These are phyloP conservation scores for Suncus etruscus DNA, from an alignment of 2,113 vertebrate genomes.

Conservation along the genomic window DNA sequence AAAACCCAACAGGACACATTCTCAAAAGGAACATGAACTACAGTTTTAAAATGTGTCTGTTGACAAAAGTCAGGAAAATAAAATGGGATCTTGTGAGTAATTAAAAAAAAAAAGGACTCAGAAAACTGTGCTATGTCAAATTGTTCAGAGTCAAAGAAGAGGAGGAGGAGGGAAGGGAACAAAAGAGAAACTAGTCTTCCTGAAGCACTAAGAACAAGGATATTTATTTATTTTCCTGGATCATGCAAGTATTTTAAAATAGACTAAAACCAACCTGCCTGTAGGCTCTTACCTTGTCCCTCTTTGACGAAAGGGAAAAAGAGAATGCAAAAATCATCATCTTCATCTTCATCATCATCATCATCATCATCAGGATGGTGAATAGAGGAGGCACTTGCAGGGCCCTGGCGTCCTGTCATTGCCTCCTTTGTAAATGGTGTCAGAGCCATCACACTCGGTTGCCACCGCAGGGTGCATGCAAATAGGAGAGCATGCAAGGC, in stretches of 20 bases:
- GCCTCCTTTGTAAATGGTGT: slow-evolving; percentile 59
- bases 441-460: slow-evolving; percentile 59
- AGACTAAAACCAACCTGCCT: background rate
- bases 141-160: slow-evolving; percentile 7
- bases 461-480: slow-evolving; percentile 79
- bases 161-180: background rate
- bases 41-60: slow-evolving; percentile 49
- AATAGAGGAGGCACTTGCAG: slow-evolving; percentile 66
- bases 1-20: slow-evolving; percentile 36
- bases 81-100: background rate
- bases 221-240: slow-evolving; percentile 13
- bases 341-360: too few species aligned
- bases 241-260: slow-evolving; percentile 12
- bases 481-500: slow-evolving; percentile 54
- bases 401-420: slow-evolving; percentile 64
- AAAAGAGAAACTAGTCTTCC: background rate
- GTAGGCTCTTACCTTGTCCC: slow-evolving; percentile 36
- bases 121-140: slow-evolving; percentile 6
- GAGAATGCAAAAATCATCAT: background rate
- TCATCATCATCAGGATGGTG: slow-evolving; percentile 50
- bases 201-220: background rate
- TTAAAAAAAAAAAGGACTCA: slow-evolving; percentile 30
- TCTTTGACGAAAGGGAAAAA: slow-evolving; percentile 56
- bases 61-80: slow-evolving; percentile 54
- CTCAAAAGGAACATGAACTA: slow-evolving; percentile 62